A percentile compares a stretch with the other conserved stretches of the same genome.
phyloP scores from a whole-genome alignment of 1,140 invertebrate species.

The Pseudomyrmex flavicornis region DNA sequence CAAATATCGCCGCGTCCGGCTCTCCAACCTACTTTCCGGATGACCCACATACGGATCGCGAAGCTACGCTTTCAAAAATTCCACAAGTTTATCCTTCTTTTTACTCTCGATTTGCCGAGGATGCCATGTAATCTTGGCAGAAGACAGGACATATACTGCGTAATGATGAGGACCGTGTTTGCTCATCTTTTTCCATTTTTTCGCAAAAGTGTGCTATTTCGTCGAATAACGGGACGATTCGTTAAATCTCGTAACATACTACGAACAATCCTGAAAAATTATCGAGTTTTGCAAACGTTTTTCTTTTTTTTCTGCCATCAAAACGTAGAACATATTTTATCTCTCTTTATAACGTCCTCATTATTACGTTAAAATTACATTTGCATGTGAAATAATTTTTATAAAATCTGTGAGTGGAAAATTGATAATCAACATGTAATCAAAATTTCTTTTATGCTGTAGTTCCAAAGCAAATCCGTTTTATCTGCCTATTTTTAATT shows the following conservation, averaged over 20 bases:
- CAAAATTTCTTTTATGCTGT: too few relatives aligned
- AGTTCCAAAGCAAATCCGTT: not conserved
- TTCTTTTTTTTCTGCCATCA: not conserved
- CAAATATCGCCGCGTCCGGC: conserved; percentile 17
- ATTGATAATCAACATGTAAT: too few relatives aligned
- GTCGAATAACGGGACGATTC: not conserved
- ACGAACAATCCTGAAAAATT: conserved; percentile 24
- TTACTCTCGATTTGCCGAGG: conserved; percentile 30
- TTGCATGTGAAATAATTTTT: not conserved
- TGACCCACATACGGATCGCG: conserved; percentile 43
- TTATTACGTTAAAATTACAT: not conserved
- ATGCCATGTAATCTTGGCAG: conserved; percentile 37
- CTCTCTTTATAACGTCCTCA: not conserved
- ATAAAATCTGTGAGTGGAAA: too few relatives aligned
- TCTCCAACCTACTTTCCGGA: conserved; percentile 38
- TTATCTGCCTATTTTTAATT: not conserved
- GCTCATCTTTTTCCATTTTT: conserved; percentile 2
- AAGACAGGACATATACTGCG: conserved; percentile 14
- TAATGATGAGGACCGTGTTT: conserved; percentile 18
- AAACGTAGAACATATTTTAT: conserved; percentile 3
- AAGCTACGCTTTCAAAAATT: conserved; percentile 58
- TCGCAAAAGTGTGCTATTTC: conserved; percentile 3
- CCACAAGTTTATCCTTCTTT: conserved; percentile 43
- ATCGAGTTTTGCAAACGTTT: not conserved
- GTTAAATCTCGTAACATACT: conserved; percentile 17